Evolutionary conservation across 2,888 invertebrate genomes (phyloP).

Genomic region (Drosophila rellima): DNA sequence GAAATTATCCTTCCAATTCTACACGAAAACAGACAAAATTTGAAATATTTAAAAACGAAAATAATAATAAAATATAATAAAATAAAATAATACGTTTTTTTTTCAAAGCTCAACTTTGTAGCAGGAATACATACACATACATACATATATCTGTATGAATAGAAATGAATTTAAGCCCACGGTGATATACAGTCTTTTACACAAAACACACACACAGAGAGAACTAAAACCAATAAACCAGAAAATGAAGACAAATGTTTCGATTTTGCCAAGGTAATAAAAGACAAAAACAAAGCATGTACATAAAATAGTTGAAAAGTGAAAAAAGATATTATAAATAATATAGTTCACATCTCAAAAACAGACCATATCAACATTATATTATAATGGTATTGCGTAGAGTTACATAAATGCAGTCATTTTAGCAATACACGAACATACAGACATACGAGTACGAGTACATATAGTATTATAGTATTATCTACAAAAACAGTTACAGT

Average conservation of each 20-base stretch:
- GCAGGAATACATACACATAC: conserved; percentile 35
- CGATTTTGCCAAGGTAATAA: conserved; percentile 33
- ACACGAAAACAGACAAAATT: conserved; percentile 34
- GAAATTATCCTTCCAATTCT: conserved; percentile 72
- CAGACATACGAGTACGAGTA: conserved; percentile 22
- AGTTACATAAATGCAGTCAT: conserved; percentile 37
- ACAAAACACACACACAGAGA: conserved; percentile 25
- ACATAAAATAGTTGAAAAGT: conserved; percentile 45
- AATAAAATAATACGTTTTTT: conserved; percentile 26
- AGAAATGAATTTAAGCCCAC: conserved; percentile 71
- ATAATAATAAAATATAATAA: conserved; percentile 4
- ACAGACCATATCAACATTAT: conserved; percentile 75
- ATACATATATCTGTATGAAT: conserved; percentile 44
- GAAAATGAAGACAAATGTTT: conserved; percentile 8
- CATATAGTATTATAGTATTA: conserved; percentile 36
- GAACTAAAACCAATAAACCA: conserved; percentile 35
- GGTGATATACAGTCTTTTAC: conserved; percentile 64
- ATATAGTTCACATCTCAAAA: conserved; percentile 60
- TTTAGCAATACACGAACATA: conserved; percentile 40
- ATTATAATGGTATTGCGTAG: conserved; percentile 51
- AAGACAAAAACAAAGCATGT: conserved; percentile 24
- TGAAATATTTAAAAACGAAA: conserved; percentile 13
- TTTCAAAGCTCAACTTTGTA: conserved; percentile 37
- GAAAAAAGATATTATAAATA: conserved; percentile 17
- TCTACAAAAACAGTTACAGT: conserved; percentile 13